These are phyloP conservation scores for Anguilla rostrata DNA, from an alignment of 2,113 vertebrate species.

Conservation along the genomic window DNA sequence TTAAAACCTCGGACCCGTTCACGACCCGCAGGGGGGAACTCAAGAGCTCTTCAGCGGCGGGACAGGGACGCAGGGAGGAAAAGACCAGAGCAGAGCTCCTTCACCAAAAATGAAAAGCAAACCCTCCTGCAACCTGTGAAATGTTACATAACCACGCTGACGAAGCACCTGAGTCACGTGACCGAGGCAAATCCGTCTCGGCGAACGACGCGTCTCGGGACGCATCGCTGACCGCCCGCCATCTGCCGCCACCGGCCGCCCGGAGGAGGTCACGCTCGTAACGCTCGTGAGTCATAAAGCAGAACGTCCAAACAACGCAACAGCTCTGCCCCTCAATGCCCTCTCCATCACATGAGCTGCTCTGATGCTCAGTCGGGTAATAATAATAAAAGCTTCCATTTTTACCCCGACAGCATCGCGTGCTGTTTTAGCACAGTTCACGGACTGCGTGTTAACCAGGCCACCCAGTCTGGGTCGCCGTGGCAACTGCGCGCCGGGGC, in stretches of 20 bases:
- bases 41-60: background rate
- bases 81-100: background rate
- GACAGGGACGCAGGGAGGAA: background rate
- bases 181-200: too few relatives aligned
- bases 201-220: too few relatives aligned
- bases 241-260: background rate
- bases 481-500: background rate
- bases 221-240: too few relatives aligned
- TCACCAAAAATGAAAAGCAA: background rate
- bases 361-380: slow-evolving; percentile 35
- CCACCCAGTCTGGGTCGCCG: background rate
- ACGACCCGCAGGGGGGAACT: background rate
- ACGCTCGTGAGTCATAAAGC: slow-evolving; percentile 30
- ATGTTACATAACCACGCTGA: background rate
- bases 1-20: background rate
- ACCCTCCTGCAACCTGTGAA: background rate
- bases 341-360: slow-evolving; percentile 30
- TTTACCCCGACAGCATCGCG: background rate
- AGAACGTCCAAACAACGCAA: slow-evolving; percentile 28
- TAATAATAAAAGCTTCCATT: background rate
- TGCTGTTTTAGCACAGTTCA: background rate
- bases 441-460: slow-evolving; percentile 17
- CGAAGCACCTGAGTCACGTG: background rate
- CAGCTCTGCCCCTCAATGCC: slow-evolving; percentile 12
- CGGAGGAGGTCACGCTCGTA: background rate